Evolutionary conservation across 2,113 vertebrate species (phyloP).

Genomic region (Marcusenius ussheri): DNA sequence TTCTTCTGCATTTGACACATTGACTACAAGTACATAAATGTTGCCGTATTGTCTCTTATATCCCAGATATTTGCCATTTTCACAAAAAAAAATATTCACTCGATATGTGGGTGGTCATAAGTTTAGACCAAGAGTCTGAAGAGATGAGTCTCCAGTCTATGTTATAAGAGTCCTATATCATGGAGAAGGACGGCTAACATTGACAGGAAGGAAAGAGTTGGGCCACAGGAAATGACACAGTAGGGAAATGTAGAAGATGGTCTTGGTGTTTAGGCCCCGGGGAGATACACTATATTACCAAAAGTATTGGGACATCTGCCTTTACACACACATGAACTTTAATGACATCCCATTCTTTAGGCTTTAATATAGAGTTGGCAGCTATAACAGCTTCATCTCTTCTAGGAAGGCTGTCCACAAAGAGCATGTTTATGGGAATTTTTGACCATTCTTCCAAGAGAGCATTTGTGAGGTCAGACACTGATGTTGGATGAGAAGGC

Average conservation of each 20-base stretch:
- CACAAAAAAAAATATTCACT: background rate
- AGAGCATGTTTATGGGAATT: too few species aligned
- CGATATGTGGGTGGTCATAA: background rate
- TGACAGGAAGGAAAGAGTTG: background rate
- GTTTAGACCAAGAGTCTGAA: background rate
- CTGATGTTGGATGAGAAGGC: too few species aligned
- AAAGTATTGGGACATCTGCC: too few species aligned
- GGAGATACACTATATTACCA: too few species aligned
- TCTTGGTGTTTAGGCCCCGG: too few species aligned
- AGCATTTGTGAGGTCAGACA: too few species aligned
- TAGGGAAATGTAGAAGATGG: background rate
- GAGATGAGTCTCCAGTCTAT: background rate
- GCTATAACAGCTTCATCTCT: too few species aligned
- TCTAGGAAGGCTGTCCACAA: too few species aligned
- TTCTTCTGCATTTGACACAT: background rate
- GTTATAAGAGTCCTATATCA: background rate
- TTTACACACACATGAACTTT: too few species aligned
- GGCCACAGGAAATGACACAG: background rate
- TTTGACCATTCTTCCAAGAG: too few species aligned
- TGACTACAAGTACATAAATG: background rate
- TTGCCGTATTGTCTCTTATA: background rate
- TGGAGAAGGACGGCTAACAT: background rate
- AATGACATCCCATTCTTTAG: too few species aligned
- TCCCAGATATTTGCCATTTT: background rate
- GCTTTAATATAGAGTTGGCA: too few species aligned